Conservation (phyloP, 2,888 invertebrate genomes). For the Odiellus spinosus region DNA sequence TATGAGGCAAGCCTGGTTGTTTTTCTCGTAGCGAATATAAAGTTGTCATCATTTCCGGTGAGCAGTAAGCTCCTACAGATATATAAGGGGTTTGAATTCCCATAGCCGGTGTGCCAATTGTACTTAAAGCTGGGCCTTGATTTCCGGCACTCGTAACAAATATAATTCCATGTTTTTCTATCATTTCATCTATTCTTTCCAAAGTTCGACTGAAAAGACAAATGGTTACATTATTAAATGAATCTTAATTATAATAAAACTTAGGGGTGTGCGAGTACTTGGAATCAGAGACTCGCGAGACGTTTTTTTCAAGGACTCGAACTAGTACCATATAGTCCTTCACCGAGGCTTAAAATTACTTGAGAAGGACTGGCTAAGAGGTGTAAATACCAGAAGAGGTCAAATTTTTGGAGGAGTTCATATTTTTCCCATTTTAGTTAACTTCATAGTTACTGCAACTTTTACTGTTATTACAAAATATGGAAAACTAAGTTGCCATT, state of each 20-base stretch:
- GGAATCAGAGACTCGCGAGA: no score
- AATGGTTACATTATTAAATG: not conserved
- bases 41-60: constrained; percentile 92
- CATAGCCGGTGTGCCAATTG: constrained; percentile 55
- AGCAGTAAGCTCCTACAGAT: constrained; percentile 89
- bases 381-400: no score
- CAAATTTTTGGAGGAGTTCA: no score
- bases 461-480: no score
- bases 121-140: constrained; percentile 80
- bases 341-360: no score
- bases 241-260: not conserved
- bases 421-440: no score
- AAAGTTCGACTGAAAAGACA: constrained; percentile 52
- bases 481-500: no score
- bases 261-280: constrained; percentile 1
- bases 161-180: constrained; percentile 75
- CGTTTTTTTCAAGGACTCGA: no score
- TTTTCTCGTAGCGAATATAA: constrained; percentile 79
- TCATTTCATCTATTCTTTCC: constrained; percentile 66
- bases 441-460: no score
- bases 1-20: constrained; percentile 66
- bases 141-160: constrained; percentile 94
- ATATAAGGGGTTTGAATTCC: no score
- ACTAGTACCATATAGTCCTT: no score
- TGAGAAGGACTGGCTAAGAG: no score